phyloP scores from a whole-genome alignment of 1,140 invertebrate genomes.

The Listronotus bonariensis region DNA sequence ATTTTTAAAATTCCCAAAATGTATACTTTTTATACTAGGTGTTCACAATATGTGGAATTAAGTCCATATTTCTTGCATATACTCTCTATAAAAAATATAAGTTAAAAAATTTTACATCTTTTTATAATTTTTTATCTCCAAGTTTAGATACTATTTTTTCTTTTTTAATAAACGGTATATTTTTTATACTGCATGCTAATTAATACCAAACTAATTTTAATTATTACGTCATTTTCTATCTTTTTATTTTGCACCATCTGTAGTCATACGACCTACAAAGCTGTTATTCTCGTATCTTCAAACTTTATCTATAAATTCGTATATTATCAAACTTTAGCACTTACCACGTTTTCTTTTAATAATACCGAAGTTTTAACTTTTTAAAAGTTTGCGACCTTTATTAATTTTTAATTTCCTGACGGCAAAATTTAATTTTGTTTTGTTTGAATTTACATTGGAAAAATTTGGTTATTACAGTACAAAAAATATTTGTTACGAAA shows the following conservation, averaged over 20 bases:
- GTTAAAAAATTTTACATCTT: no score
- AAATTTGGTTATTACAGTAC: no score
- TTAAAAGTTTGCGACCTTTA: constrained; percentile 2
- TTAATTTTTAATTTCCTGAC: constrained; percentile 19
- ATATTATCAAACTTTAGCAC: constrained; percentile 17
- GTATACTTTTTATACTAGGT: no score
- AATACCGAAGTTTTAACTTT: constrained; percentile 4
- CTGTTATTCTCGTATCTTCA: constrained; percentile 4
- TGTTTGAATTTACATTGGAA: constrained; percentile 3
- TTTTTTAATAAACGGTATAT: no score
- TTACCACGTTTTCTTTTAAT: constrained; percentile 22
- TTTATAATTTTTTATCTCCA: no score
- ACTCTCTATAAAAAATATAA: no score
- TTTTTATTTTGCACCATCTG: constrained; percentile 8
- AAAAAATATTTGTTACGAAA: no score
- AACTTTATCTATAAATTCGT: constrained; percentile 22
- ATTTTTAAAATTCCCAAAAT: no score
- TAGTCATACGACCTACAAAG: constrained; percentile 3
- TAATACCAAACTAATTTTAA: neutral
- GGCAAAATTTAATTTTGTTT: neutral
- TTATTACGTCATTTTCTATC: neutral
- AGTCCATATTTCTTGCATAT: no score
- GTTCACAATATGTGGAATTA: no score
- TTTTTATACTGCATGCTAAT: no score
- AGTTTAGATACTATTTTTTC: no score